Evolutionary conservation across 2,888 invertebrate species (phyloP).

Genomic region (Linyphia triangularis): DNA sequence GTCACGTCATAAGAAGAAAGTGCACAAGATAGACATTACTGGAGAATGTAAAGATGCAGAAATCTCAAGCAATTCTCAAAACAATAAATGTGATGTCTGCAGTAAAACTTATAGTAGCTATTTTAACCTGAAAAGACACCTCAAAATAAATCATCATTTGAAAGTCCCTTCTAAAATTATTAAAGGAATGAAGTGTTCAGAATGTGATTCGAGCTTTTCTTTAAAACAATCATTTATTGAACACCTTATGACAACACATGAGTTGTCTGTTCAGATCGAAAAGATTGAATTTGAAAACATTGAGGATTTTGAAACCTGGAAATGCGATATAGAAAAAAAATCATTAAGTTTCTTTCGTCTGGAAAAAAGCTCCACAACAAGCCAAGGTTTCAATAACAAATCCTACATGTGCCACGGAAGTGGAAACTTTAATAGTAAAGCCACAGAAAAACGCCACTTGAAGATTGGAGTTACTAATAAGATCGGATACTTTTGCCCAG

Average conservation of each 20-base stretch:
- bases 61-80: no score
- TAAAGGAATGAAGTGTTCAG: neutral
- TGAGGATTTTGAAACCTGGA: conserved; percentile 13
- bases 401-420: neutral
- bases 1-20: no score
- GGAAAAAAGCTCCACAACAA: neutral
- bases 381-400: neutral
- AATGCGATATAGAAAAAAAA: neutral
- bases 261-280: neutral
- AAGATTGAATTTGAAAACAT: neutral
- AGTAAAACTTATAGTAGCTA: no score
- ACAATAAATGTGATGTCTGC: no score
- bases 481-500: neutral
- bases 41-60: no score
- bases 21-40: no score
- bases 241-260: neutral
- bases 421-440: neutral
- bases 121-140: no score
- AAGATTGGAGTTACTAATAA: conserved; percentile 7
- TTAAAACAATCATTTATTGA: neutral
- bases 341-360: neutral
- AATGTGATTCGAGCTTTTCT: neutral
- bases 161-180: no score
- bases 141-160: no score
- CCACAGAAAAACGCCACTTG: neutral